Percentiles rank a stretch among this genome's conserved stretches.
Conservation (phyloP, 2,888 invertebrate species). For the Drosophila quinaria region DNA sequence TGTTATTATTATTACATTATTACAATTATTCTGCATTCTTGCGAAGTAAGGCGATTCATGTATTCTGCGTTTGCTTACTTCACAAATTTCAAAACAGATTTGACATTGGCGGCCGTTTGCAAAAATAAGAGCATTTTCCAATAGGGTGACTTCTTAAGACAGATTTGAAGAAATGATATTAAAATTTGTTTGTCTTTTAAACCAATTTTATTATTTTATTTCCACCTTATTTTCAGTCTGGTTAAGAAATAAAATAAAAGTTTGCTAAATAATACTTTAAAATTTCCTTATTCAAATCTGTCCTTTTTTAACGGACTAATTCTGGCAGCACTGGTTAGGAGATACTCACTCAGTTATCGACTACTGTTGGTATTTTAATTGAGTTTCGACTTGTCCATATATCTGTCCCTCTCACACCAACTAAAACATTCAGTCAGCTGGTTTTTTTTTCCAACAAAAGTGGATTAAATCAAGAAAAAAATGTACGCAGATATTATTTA, state of each 20-base stretch:
- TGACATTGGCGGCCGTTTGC: not conserved
- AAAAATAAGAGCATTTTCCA: no score
- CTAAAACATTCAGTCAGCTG: conserved; percentile 38
- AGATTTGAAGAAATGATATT: no score
- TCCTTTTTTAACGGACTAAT: no score
- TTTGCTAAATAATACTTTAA: no score
- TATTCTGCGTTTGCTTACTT: not conserved
- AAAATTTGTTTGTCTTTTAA: no score
- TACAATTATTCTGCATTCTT: not conserved
- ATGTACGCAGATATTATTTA: not conserved
- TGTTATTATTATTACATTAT: not conserved
- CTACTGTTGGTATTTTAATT: conserved; percentile 44
- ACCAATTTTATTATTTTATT: no score
- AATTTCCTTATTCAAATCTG: no score
- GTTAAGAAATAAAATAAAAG: no score
- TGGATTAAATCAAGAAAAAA: conserved; percentile 45
- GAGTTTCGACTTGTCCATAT: conserved; percentile 14
- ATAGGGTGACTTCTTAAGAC: no score
- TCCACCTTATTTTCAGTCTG: no score
- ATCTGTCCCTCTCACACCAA: conserved; percentile 34
- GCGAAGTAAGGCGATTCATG: not conserved
- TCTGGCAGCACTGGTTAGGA: no score
- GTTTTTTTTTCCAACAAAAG: conserved; percentile 27
- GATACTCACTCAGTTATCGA: conserved; percentile 14
- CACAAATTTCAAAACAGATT: not conserved